Percentiles rank a stretch among this genome's conserved stretches.
Evolutionary conservation across 2,888 invertebrate species (phyloP).

Genomic region (Pterostichus niger): DNA sequence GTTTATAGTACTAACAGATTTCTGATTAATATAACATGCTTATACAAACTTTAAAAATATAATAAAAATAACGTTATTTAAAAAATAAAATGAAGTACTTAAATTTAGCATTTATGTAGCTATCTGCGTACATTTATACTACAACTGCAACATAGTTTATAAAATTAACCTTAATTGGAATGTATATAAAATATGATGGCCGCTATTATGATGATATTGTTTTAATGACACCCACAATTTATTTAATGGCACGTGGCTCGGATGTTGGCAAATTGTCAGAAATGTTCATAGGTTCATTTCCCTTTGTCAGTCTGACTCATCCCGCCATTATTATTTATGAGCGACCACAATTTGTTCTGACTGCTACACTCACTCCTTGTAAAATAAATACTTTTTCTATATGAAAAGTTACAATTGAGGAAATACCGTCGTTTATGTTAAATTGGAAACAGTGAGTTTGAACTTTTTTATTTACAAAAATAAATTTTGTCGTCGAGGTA

Average conservation of each 20-base stretch:
- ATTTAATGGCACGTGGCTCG: constrained; percentile 37
- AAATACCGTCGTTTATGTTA: constrained; percentile 1
- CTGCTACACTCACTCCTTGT: not conserved
- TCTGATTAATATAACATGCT: too few relatives aligned
- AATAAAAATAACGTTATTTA: too few relatives aligned
- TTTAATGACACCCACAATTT: constrained; percentile 2
- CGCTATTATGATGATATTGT: not conserved
- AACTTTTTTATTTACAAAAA: too few relatives aligned
- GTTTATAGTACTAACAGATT: too few relatives aligned
- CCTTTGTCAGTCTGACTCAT: constrained; percentile 36
- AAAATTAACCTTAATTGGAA: not conserved
- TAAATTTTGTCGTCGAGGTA: too few relatives aligned
- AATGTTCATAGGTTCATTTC: constrained; percentile 26
- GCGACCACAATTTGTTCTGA: constrained; percentile 31
- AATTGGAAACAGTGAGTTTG: not conserved
- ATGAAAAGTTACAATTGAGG: constrained; percentile 23
- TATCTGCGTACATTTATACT: not conserved
- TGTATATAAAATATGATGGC: constrained; percentile 1
- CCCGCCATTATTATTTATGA: constrained; percentile 30
- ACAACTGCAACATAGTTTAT: not conserved
- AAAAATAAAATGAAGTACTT: too few relatives aligned
- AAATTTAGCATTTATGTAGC: too few relatives aligned
- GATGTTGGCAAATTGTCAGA: constrained; percentile 36
- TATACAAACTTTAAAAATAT: too few relatives aligned
- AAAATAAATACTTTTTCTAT: constrained; percentile 13